These are phyloP conservation scores for Mellivora capensis DNA, from an alignment of 2,113 vertebrate genomes.

Conservation along the genomic window DNA sequence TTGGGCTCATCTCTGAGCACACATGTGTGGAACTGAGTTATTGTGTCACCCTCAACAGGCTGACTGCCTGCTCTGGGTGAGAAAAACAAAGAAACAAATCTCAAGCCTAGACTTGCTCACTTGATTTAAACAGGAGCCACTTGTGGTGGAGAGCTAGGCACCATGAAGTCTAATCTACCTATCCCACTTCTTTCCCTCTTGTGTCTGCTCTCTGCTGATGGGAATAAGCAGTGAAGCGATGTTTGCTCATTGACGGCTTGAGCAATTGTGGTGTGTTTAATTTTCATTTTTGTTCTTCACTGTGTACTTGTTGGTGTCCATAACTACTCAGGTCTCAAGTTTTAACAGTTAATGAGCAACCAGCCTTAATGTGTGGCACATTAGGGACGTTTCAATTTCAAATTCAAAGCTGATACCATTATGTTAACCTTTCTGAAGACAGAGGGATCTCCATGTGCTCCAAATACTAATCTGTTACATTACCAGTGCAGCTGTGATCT, in stretches of 20 bases:
- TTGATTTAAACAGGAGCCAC: background rate
- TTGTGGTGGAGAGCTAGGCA: background rate
- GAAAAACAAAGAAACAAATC: background rate
- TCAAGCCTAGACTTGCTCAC: background rate
- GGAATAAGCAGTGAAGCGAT: background rate
- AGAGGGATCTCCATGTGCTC: too few relatives aligned
- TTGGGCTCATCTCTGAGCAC: accelerated
- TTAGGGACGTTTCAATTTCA: background rate
- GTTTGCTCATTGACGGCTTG: background rate
- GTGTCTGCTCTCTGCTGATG: background rate
- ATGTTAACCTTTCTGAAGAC: background rate
- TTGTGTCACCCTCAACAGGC: background rate
- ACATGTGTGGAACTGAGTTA: background rate
- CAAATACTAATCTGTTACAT: background rate
- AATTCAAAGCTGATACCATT: background rate
- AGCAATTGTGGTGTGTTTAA: background rate
- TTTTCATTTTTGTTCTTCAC: background rate
- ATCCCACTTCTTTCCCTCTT: accelerated
- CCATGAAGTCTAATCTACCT: too few relatives aligned
- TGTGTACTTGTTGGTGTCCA: background rate
- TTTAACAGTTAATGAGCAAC: background rate
- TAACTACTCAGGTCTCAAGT: background rate
- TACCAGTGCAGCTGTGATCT: background rate
- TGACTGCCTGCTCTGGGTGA: background rate
- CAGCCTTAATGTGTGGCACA: background rate